phyloP scores from a whole-genome alignment of 2,113 vertebrate species.

The Aspiorhynchus laticeps region DNA sequence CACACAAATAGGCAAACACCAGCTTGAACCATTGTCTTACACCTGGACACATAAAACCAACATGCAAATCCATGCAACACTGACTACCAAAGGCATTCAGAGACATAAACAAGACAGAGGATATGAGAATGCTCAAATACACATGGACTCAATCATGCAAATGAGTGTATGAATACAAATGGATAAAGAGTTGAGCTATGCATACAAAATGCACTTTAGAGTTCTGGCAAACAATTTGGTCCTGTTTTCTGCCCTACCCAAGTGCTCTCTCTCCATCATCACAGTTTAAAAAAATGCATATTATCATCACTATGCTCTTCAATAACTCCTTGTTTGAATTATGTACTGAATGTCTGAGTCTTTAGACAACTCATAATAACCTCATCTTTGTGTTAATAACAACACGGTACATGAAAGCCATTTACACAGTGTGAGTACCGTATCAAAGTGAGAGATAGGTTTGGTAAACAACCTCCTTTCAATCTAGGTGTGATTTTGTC shows the following conservation, averaged over 20 bases:
- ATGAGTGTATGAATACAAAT: conserved; percentile 60
- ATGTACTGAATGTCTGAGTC: conserved; percentile 20
- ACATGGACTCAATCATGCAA: conserved; percentile 62
- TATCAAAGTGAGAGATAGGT: background rate
- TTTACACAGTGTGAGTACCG: background rate
- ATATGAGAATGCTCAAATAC: conserved; percentile 58
- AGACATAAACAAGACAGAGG: conserved; percentile 45
- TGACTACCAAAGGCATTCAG: conserved; percentile 52
- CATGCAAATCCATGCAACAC: conserved; percentile 48
- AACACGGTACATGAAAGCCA: background rate
- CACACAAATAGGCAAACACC: background rate
- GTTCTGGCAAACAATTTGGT: conserved; percentile 49
- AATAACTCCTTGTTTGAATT: background rate
- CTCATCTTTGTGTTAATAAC: conserved; percentile 23
- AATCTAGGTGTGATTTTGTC: background rate
- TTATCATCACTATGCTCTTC: conserved; percentile 34
- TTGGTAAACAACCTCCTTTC: background rate
- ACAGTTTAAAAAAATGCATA: conserved; percentile 29
- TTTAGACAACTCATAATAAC: background rate
- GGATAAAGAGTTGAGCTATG: conserved; percentile 59
- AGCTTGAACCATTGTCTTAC: conserved; percentile 25
- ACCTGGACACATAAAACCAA: conserved; percentile 46
- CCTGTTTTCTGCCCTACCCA: conserved; percentile 31
- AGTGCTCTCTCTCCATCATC: conserved; percentile 13
- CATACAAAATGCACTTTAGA: conserved; percentile 59